phyloP scores from a whole-genome alignment of 2,113 vertebrate species.

The Platichthys stellatus region DNA sequence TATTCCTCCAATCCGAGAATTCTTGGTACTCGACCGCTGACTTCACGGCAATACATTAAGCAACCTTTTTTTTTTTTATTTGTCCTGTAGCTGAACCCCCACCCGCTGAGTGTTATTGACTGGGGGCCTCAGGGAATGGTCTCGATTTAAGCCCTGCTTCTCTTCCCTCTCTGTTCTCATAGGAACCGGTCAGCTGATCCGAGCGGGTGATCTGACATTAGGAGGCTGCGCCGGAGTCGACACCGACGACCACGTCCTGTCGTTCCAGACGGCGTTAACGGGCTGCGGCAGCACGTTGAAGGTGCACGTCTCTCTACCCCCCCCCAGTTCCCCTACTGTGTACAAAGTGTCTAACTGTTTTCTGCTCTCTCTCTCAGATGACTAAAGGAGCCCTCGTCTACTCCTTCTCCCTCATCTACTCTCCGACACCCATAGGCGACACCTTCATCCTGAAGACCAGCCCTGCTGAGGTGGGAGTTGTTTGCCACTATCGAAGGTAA shows the following conservation, averaged over 20 bases:
- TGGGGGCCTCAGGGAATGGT: constrained; percentile 28
- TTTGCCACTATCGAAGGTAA: constrained; percentile 77
- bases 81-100: constrained; percentile 54
- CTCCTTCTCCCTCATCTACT: constrained; percentile 68
- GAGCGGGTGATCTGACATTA: constrained; percentile 59
- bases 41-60: constrained; percentile 51
- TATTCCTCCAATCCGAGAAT: constrained; percentile 40
- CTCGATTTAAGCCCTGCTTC: not conserved
- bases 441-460: constrained; percentile 67
- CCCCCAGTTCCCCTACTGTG: rapidly evolving
- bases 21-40: constrained; percentile 15
- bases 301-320: constrained; percentile 21
- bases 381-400: constrained; percentile 70
- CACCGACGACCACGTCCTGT: constrained; percentile 33
- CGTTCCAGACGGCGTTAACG: constrained; percentile 58
- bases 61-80: constrained; percentile 38
- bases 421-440: constrained; percentile 43
- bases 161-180: constrained; percentile 8
- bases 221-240: constrained; percentile 61
- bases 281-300: constrained; percentile 56
- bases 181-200: constrained; percentile 71
- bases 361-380: constrained; percentile 51
- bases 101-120: constrained; percentile 59
- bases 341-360: not conserved
- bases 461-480: constrained; percentile 50